Conservation (phyloP, 1,140 invertebrate species). For the Zaprionus capensis region DNA sequence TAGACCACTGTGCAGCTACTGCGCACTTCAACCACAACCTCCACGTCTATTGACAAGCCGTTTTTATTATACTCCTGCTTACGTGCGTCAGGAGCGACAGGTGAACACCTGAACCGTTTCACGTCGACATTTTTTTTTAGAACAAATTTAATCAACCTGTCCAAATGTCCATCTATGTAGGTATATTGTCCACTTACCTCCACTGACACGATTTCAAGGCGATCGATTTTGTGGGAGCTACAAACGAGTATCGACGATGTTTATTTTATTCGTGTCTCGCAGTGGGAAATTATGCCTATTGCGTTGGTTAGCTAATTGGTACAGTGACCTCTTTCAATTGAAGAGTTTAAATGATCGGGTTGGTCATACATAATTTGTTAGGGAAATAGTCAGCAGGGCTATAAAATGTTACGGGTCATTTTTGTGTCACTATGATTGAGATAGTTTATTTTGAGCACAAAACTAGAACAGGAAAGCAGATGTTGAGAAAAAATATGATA, state of each 20-base stretch:
- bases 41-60: constrained; percentile 35
- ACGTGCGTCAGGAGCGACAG: constrained; percentile 30
- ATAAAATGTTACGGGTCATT: constrained; percentile 22
- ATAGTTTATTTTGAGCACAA: not conserved
- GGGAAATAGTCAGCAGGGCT: constrained; percentile 1
- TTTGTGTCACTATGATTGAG: constrained; percentile 5
- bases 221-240: constrained; percentile 56
- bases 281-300: constrained; percentile 41
- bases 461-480: not conserved
- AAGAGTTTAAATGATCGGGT: constrained; percentile 60
- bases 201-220: constrained; percentile 61
- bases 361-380: constrained; percentile 18
- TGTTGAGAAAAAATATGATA: no score
- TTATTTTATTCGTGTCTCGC: constrained; percentile 20
- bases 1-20: constrained; percentile 23
- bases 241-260: constrained; percentile 8
- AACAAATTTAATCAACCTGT: constrained; percentile 45
- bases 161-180: constrained; percentile 39
- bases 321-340: constrained; percentile 65
- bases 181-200: constrained; percentile 43
- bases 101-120: constrained; percentile 65
- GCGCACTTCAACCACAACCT: not conserved
- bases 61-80: constrained; percentile 49
- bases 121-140: constrained; percentile 41
- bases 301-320: constrained; percentile 55